Percentiles rank a stretch among this genome's conserved stretches.
Evolutionary conservation across 1,140 invertebrate genomes (phyloP).

Genomic region (Drosophila varians): DNA sequence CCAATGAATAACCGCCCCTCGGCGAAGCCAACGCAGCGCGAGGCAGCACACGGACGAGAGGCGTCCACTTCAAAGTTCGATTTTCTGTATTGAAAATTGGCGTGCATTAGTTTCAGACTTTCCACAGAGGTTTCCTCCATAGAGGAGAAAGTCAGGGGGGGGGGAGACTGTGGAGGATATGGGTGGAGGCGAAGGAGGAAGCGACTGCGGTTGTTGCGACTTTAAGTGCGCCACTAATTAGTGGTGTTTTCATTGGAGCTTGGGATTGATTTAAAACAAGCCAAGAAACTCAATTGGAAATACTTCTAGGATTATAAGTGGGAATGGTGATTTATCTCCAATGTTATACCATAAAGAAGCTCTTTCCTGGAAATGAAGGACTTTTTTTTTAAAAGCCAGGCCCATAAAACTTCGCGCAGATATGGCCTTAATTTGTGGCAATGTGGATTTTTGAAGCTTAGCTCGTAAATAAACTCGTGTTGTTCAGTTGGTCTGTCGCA

Average conservation of each 20-base stretch:
- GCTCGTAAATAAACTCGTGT: conserved; percentile 56
- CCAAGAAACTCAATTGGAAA: background rate
- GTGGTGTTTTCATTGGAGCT: conserved; percentile 1
- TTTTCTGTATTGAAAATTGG: conserved; percentile 78
- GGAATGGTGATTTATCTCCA: no score
- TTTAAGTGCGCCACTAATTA: conserved; percentile 34
- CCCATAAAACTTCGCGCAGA: conserved; percentile 11
- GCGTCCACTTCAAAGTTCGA: conserved; percentile 73
- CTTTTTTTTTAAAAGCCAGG: no score
- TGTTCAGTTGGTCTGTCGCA: conserved; percentile 50
- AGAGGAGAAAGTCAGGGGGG: background rate
- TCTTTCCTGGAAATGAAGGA: no score
- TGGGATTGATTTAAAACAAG: background rate
- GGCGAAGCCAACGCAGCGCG: conserved; percentile 16
- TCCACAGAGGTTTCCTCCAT: conserved; percentile 3
- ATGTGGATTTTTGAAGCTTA: conserved; percentile 30
- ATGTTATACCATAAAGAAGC: background rate
- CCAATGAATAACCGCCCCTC: conserved; percentile 15
- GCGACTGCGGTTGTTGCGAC: background rate
- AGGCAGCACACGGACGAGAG: conserved; percentile 22
- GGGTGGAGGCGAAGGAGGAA: background rate
- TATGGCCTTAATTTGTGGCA: conserved; percentile 20
- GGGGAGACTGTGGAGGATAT: background rate
- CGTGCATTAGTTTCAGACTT: conserved; percentile 62
- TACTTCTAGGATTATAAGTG: no score